A percentile compares a stretch with the other conserved stretches of the same genome.
These are phyloP conservation scores for Hetaerina titia DNA, from an alignment of 2,888 invertebrate species.

Conservation along the genomic window DNA sequence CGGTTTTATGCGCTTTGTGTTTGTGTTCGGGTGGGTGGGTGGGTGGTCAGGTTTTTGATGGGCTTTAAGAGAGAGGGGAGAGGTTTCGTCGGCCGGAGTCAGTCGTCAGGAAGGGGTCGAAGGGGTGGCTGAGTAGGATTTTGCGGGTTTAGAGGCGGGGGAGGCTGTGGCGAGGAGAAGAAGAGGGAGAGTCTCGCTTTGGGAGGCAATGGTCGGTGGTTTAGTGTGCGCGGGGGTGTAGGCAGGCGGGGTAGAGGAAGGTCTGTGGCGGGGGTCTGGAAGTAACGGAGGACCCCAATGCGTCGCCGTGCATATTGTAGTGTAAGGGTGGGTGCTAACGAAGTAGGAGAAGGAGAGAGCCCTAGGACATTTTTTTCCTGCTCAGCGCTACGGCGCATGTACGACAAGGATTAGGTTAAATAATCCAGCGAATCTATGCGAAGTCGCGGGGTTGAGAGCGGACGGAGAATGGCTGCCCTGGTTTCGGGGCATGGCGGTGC, in stretches of 20 bases:
- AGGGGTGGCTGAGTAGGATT: not conserved
- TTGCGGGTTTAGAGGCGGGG: not conserved
- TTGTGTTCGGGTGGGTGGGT: not conserved
- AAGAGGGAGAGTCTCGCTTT: not conserved
- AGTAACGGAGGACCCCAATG: not conserved
- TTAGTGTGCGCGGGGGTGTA: not conserved
- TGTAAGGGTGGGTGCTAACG: not conserved
- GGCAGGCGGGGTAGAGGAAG: not conserved
- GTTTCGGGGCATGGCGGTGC: not conserved
- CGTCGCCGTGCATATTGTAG: not conserved
- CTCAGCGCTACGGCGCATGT: slow-evolving; percentile 4
- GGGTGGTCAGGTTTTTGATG: slow-evolving; percentile 47
- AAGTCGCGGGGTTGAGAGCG: slow-evolving; percentile 5
- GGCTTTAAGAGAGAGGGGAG: slow-evolving; percentile 23
- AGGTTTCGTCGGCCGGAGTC: not conserved
- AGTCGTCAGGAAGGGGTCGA: not conserved
- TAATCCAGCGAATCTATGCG: slow-evolving; percentile 61
- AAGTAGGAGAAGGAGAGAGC: not conserved
- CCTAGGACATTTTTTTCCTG: slow-evolving; percentile 16
- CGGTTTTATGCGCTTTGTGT: slow-evolving; percentile 54
- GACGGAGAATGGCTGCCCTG: not conserved
- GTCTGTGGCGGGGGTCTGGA: not conserved
- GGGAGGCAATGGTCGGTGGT: not conserved
- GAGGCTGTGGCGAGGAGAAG: not conserved
- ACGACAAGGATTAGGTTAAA: slow-evolving; percentile 58